Conservation (phyloP, 2,888 invertebrate genomes). For the Pyrocoelia pectoralis region DNA sequence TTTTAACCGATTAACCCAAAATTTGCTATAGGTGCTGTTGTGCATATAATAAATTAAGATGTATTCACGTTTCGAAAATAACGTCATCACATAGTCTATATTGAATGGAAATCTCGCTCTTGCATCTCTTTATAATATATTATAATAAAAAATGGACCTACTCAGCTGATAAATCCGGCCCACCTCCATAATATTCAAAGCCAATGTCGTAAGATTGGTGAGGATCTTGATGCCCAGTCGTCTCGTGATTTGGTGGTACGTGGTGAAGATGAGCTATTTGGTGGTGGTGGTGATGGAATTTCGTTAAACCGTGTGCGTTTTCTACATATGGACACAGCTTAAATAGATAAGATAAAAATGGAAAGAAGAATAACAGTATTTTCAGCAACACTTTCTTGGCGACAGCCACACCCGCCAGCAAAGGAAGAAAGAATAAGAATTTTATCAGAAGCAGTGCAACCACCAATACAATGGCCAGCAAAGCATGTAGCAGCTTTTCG, state of each 20-base stretch:
- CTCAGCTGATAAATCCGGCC: conserved; percentile 11
- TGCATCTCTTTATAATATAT: too few species aligned
- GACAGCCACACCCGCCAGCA: conserved; percentile 80
- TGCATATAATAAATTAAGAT: too few species aligned
- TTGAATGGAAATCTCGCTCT: too few species aligned
- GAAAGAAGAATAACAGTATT: conserved; percentile 81
- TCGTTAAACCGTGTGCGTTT: conserved; percentile 68
- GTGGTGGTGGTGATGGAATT: conserved; percentile 84
- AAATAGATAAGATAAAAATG: conserved; percentile 82
- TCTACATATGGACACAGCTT: conserved; percentile 83
- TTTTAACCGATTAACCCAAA: not conserved
- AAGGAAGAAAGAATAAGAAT: conserved; percentile 79
- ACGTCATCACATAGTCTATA: too few species aligned
- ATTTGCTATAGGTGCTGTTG: not conserved
- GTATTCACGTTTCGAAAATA: too few species aligned
- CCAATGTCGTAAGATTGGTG: not conserved
- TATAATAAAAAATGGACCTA: conserved; percentile 6
- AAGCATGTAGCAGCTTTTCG: conserved; percentile 74
- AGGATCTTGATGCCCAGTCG: not conserved
- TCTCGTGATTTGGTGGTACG: conserved; percentile 54
- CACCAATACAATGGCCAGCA: conserved; percentile 78
- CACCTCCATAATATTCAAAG: conserved; percentile 7
- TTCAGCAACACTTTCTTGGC: conserved; percentile 87
- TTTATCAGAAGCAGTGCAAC: conserved; percentile 83
- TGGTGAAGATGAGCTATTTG: conserved; percentile 81